Percentiles rank a stretch among this genome's conserved stretches.
Evolutionary conservation across 2,113 vertebrate genomes (phyloP).

Genomic region (Bombycilla garrulus): DNA sequence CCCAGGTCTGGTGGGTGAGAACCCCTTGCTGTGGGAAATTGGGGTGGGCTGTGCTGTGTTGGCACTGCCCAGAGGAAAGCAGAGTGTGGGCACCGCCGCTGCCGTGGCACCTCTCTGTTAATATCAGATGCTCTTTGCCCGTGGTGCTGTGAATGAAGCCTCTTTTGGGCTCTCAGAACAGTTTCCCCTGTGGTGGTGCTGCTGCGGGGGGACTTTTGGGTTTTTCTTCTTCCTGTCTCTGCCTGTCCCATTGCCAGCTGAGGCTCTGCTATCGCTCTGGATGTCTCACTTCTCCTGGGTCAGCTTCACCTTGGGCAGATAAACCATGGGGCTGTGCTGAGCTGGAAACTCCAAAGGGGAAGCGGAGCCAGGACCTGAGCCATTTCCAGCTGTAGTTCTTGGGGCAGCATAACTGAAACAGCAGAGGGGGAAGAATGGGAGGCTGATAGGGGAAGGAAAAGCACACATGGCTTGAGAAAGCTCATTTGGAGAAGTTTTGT

Average conservation of each 20-base stretch:
- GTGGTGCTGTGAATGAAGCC: not conserved
- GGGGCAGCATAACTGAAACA: not conserved
- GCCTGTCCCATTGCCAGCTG: accelerated
- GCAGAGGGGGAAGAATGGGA: not conserved
- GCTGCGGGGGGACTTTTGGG: not conserved
- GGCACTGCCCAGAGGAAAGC: not conserved
- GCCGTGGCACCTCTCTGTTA: not conserved
- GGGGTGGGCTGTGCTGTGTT: not conserved
- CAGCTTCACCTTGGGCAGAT: not conserved
- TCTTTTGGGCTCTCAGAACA: not conserved
- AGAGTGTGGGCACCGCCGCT: not conserved
- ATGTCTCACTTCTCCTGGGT: not conserved
- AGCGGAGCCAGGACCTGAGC: not conserved
- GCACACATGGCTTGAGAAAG: not conserved
- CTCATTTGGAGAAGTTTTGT: not conserved
- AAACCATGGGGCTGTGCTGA: not conserved
- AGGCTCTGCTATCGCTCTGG: not conserved
- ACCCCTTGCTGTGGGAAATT: not conserved
- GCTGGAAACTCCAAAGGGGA: not conserved
- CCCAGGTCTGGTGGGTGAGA: accelerated
- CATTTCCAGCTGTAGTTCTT: not conserved
- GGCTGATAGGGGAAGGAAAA: not conserved
- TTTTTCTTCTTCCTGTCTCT: not conserved
- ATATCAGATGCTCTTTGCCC: not conserved
- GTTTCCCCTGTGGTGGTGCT: not conserved